Conservation (phyloP, 2,113 vertebrate species). For the Pyxicephalus adspersus region DNA sequence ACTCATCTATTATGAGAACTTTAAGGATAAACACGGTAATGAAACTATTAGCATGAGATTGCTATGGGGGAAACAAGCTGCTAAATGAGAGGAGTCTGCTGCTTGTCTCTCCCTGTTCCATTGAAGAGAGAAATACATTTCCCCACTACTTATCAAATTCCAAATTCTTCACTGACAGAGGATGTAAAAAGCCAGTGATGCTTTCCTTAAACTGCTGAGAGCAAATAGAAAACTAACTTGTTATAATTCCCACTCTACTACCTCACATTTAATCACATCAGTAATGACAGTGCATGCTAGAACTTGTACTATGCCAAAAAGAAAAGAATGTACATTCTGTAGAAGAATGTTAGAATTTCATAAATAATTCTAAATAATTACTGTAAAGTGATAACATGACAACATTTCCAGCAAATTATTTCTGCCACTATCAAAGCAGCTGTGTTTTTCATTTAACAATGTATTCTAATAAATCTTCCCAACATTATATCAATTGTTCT, state of each 20-base stretch:
- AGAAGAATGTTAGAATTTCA: not conserved
- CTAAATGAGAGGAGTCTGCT: not conserved
- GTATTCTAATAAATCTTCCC: not conserved
- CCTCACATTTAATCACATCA: conserved; percentile 7
- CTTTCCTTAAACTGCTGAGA: not conserved
- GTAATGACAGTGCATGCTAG: not conserved
- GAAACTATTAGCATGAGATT: conserved; percentile 40
- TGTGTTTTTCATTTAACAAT: conserved; percentile 20
- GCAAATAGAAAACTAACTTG: not conserved
- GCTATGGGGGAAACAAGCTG: not conserved
- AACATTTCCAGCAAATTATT: not conserved
- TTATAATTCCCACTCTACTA: not conserved
- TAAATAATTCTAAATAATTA: conserved; percentile 17
- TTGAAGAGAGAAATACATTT: not conserved
- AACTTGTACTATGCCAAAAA: not conserved
- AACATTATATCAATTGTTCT: conserved; percentile 17
- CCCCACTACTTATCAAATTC: not conserved
- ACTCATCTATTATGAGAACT: conserved; percentile 16
- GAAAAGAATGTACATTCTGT: not conserved
- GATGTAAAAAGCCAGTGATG: not conserved
- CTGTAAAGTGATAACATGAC: not conserved
- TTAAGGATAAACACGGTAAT: conserved; percentile 49
- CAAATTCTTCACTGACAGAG: conserved; percentile 5
- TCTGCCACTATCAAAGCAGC: not conserved
- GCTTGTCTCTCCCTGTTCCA: not conserved